These are phyloP conservation scores for Pogonus chalceus DNA, from an alignment of 1,140 invertebrate genomes.

Conservation along the genomic window DNA sequence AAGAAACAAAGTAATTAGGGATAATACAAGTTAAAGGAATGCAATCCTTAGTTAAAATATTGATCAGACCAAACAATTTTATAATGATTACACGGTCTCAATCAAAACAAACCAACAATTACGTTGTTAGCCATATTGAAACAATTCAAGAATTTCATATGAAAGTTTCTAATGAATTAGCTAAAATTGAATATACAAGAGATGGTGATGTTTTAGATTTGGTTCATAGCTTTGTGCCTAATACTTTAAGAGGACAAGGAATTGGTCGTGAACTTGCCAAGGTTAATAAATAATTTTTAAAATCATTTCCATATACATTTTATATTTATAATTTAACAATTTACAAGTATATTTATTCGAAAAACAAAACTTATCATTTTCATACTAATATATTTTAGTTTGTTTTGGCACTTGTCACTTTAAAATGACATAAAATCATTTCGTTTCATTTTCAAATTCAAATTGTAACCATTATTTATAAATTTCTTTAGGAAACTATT, in stretches of 20 bases:
- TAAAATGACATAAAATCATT: too few species aligned
- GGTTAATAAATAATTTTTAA: conserved; percentile 33
- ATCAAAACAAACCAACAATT: background rate
- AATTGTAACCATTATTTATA: too few species aligned
- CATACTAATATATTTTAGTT: background rate
- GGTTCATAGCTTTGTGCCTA: conserved; percentile 47
- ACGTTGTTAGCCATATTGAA: background rate
- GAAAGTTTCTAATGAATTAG: conserved; percentile 27
- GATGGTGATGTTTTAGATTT: conserved; percentile 42
- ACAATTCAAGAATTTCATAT: background rate
- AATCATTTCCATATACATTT: background rate
- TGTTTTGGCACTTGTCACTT: too few species aligned
- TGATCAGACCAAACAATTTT: background rate
- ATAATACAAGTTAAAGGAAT: too few species aligned
- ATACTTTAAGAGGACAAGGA: conserved; percentile 47
- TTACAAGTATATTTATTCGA: background rate
- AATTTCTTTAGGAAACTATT: too few species aligned
- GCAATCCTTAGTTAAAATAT: background rate
- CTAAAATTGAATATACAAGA: conserved; percentile 38
- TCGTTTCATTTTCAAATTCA: too few species aligned
- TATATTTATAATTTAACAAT: background rate
- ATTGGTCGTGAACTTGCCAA: conserved; percentile 51
- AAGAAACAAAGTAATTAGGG: too few species aligned
- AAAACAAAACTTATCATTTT: conserved; percentile 10
- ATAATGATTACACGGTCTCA: background rate